Evolutionary conservation across 2,113 vertebrate species (phyloP).

Genomic region (Holacanthus passer): DNA sequence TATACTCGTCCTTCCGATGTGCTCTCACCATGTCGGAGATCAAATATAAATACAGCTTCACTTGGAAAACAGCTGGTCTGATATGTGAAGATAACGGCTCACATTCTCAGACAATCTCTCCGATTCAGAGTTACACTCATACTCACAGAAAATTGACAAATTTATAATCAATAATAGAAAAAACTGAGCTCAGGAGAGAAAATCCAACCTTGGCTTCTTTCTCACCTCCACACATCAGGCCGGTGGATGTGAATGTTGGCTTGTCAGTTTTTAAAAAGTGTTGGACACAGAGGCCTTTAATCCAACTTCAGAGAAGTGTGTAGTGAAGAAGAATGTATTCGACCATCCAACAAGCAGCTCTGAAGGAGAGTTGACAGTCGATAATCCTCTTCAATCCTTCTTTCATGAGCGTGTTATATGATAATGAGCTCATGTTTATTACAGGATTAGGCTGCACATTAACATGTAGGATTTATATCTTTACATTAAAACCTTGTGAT

Average conservation of each 20-base stretch:
- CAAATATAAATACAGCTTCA: too few species aligned
- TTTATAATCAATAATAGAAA: too few species aligned
- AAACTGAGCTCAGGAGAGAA: background rate
- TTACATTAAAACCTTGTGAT: background rate
- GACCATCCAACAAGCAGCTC: background rate
- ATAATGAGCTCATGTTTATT: background rate
- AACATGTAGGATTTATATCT: background rate
- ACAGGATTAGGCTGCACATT: background rate
- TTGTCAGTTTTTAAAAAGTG: background rate
- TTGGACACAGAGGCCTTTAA: background rate
- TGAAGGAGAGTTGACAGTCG: background rate
- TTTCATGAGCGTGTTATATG: background rate
- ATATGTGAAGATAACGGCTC: too few species aligned
- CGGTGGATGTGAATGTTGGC: background rate
- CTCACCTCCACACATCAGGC: background rate
- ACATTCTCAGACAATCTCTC: too few species aligned
- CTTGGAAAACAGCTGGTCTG: too few species aligned
- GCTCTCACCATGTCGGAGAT: too few species aligned
- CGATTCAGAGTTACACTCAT: too few species aligned
- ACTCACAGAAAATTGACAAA: too few species aligned
- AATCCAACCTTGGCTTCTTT: background rate
- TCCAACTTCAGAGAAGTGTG: background rate
- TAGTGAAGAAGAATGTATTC: background rate
- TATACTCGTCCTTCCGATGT: too few species aligned
- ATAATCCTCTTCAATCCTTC: background rate